A percentile compares a stretch with the other conserved stretches of the same genome.
Conservation (phyloP, 2,888 invertebrate genomes). For the Lasioglossum vierecki region DNA sequence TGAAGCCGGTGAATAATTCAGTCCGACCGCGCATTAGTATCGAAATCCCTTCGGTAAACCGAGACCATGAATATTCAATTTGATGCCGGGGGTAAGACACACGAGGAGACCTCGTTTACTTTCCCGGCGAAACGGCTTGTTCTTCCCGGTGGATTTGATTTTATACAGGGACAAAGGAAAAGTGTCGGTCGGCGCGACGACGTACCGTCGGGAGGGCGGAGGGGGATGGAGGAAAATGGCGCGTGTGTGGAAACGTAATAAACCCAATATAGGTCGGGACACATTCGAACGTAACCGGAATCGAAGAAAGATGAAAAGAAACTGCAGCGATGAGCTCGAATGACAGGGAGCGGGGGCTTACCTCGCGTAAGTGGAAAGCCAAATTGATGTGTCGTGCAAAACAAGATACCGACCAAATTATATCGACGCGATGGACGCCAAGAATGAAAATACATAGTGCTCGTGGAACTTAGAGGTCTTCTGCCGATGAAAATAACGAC, state of each 20-base stretch:
- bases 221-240: slow-evolving; percentile 6
- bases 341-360: slow-evolving; percentile 7
- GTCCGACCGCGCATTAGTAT: not conserved
- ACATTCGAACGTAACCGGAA: slow-evolving; percentile 60
- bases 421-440: slow-evolving; percentile 53
- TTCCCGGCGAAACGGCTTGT: slow-evolving; percentile 25
- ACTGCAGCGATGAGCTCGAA: slow-evolving; percentile 11
- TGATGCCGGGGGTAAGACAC: not conserved
- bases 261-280: slow-evolving; percentile 60
- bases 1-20: slow-evolving; percentile 13
- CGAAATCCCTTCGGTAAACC: not conserved
- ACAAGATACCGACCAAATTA: slow-evolving; percentile 64
- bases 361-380: slow-evolving; percentile 67
- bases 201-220: not conserved
- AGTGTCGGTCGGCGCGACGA: slow-evolving; percentile 17
- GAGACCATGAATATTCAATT: slow-evolving; percentile 30
- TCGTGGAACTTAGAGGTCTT: no score
- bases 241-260: slow-evolving; percentile 64
- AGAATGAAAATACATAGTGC: no score
- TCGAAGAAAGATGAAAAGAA: slow-evolving; percentile 50
- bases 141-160: slow-evolving; percentile 55
- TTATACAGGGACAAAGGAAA: slow-evolving; percentile 31
- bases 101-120: slow-evolving; percentile 34
- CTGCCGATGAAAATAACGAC: no score
- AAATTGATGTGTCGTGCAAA: slow-evolving; percentile 65